Evolutionary conservation across 2,113 vertebrate genomes (phyloP).

Genomic region (Scortum barcoo): DNA sequence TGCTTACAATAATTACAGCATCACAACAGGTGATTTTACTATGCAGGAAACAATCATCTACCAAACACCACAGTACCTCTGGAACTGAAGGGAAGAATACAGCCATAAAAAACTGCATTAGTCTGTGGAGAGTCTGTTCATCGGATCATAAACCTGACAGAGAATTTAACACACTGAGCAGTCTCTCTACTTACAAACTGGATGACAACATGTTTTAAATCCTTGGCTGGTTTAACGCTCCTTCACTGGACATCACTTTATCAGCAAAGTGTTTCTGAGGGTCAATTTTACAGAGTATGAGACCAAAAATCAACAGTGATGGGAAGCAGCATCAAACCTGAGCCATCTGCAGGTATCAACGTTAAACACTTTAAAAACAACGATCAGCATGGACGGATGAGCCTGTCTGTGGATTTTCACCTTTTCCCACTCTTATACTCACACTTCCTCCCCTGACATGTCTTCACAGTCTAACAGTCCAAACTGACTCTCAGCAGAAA

Average conservation of each 20-base stretch:
- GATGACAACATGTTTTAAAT: not conserved
- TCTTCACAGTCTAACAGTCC: not conserved
- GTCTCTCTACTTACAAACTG: no score
- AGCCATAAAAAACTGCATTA: no score
- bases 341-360: not conserved
- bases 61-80: no score
- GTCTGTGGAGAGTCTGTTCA: not conserved
- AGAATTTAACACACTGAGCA: no score
- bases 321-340: not conserved
- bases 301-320: not conserved
- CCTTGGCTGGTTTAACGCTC: not conserved
- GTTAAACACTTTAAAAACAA: not conserved
- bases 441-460: no score
- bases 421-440: no score
- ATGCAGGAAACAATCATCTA: not conserved
- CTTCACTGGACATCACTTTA: not conserved
- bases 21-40: not conserved
- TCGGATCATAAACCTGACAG: no score
- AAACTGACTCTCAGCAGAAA: not conserved
- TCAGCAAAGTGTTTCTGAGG: not conserved
- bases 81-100: no score
- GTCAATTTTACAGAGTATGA: not conserved
- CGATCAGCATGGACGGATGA: not conserved
- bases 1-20: no score
- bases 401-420: not conserved